Evolutionary conservation across 2,113 vertebrate species (phyloP), one percentile per base, ranked within the genome.

Genomic region (Hippolais icterina): DNA sequence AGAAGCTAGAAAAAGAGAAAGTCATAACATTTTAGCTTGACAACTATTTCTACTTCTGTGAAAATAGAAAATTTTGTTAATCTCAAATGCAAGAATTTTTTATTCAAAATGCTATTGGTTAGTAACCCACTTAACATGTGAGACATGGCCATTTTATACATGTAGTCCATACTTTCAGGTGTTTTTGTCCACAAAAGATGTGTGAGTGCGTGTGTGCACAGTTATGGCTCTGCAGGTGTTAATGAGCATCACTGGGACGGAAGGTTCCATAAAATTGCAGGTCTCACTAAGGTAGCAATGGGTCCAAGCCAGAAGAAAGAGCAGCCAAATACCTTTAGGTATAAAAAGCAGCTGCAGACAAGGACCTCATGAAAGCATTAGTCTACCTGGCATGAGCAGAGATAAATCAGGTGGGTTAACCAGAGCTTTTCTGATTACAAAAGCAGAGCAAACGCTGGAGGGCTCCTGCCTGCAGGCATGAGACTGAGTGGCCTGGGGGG

Each of bases 151-250:
- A 35, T 78, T 92, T 89, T 19, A 46, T 22, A n/a, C 4, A 6
- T 8, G 17, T 59, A 42, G 60, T 56, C 57, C 22, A 8, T 63
- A 47, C 75, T 83, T 88, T 61, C 22, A 20, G 47, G 16, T 33
- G 46, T 1, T 37, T 74, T 88, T 59, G 53, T 1, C 1, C 46
- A 50, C 5, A 0, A 31, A 87, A 74, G 39, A 12, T 18, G 13
- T 37, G 37, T 39, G 33, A n/a, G 15, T 7, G 4, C 0, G 0
- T 56, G 15, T 60, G 42, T 19, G 56, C 47, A 22, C 33, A 72
- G 31, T 37, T 74, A 24, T 15, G 42, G 20, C 68, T 69, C 68
- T 90, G 80, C 52, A 90, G 39, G 24, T 52, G 39, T 57, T 78
- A 78, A 60, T 15, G 29, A 37, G 27, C 49, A 9, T 41, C 33